phyloP scores from a whole-genome alignment of 2,113 vertebrate species.

The Rousettus leschenaultii region DNA sequence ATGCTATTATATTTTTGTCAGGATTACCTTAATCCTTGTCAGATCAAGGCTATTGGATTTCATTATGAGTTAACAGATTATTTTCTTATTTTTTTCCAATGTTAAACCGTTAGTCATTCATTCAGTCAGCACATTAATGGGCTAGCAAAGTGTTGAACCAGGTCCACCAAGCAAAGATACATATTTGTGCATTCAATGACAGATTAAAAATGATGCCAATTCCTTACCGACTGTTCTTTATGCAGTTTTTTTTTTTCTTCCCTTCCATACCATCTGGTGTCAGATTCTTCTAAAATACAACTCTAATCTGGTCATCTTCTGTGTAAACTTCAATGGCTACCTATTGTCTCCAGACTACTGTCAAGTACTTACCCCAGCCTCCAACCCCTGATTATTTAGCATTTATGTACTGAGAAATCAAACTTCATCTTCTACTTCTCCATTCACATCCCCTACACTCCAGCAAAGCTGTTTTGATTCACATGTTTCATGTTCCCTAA shows the following conservation, averaged over 20 bases:
- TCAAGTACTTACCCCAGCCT: not conserved
- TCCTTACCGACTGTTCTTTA: not conserved
- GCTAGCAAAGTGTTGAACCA: not conserved
- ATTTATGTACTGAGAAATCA: not conserved
- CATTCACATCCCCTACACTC: not conserved
- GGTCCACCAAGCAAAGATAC: not conserved
- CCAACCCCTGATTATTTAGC: too few species aligned
- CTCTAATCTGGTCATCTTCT: not conserved
- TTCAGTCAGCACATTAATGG: not conserved
- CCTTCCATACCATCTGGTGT: not conserved
- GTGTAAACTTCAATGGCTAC: not conserved
- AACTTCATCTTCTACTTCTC: not conserved
- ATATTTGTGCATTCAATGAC: not conserved
- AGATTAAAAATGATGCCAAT: not conserved
- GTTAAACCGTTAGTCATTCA: not conserved
- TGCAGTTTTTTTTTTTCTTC: not conserved
- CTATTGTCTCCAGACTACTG: not conserved
- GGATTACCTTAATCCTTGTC: conserved; percentile 40
- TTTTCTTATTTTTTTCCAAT: not conserved
- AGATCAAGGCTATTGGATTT: not conserved
- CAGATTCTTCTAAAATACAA: not conserved
- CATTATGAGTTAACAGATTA: not conserved
- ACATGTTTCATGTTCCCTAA: not conserved
- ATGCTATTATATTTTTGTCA: conserved; percentile 43
- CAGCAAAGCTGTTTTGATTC: not conserved